A percentile compares a stretch with the other conserved stretches of the same genome.
phyloP scores from a whole-genome alignment of 2,797 vertebrate genomes.

The Xenops minutus region DNA sequence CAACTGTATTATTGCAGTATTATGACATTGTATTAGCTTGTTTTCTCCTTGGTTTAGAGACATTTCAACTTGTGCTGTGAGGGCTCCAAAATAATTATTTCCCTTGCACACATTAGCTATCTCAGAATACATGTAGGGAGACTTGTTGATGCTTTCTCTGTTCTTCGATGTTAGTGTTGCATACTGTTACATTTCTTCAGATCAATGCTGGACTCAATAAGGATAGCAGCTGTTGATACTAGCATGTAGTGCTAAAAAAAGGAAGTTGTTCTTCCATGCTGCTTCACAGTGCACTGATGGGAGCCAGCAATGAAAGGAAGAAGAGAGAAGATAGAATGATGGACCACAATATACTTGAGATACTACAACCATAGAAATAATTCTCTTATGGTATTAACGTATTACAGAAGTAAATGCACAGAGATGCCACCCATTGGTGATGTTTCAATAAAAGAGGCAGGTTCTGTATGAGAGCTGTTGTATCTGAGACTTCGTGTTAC shows the following conservation, averaged over 20 bases:
- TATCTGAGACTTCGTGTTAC: background rate
- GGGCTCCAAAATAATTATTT: background rate
- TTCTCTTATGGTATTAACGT: background rate
- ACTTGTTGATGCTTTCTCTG: background rate
- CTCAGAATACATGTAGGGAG: rapidly evolving
- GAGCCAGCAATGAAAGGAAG: background rate
- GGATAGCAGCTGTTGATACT: background rate
- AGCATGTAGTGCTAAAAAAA: background rate
- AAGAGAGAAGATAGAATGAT: background rate
- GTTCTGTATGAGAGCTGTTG: background rate
- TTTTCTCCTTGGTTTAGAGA: background rate
- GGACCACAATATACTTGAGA: background rate
- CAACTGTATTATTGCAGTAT: background rate
- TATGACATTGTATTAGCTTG: background rate
- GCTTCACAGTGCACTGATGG: background rate
- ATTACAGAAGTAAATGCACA: background rate
- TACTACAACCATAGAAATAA: background rate
- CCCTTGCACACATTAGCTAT: background rate
- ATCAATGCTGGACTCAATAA: background rate
- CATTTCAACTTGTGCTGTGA: background rate
- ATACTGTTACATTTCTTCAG: background rate
- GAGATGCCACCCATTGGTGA: background rate
- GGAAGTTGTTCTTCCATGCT: background rate
- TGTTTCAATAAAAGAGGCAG: background rate
- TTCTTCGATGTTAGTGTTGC: background rate